Evolutionary conservation across 1,140 invertebrate species (phyloP), one percentile per base, ranked within the genome.

Genomic region (Listronotus bonariensis): DNA sequence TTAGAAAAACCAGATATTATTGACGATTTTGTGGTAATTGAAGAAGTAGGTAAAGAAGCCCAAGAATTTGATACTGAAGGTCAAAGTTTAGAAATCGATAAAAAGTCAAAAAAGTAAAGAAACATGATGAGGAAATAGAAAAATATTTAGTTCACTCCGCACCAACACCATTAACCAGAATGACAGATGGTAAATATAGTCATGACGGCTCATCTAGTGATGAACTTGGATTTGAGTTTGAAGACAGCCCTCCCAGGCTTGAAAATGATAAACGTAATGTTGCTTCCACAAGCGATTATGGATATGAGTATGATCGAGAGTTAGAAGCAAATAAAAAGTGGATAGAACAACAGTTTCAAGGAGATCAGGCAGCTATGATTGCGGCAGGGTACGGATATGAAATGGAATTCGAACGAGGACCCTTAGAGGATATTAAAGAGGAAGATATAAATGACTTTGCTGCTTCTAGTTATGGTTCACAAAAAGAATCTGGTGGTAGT

Each of bases 391-490:
- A 85, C 69, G 88, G 87, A 48, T 90, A 92, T 66, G 89, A 92
- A 71, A 81, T 86, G 68, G 85, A 86, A 41, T 87, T 85, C 65
- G 86, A 87, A 57, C 82, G 89, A 57, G 89, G 88, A 14, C 89
- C 91, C n/a, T 77, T 95, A 20, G 92, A 95, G 80, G 92, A 95
- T 73, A 94, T 95, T 48, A 93, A 94, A 80, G 93, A 95, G 80
- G 91, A 93, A 76, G 92, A 95, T 77, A 82, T 88, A 67, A 89
- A 88, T 34, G 91, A 93, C 75, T 90, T 93, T 76, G 87, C 89
- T 8, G 88, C 89, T 49, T 89, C 89, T 46, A 88, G 87, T 72
- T 82, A 92, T 70, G 88, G 89, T 62, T 92, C 89, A 46, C 88
- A 90, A 72, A 92, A 91, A 74, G 88, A 90, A 73, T 92, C 89